These are phyloP conservation scores for Dyspetes luteomarginatus DNA, from an alignment of 2,888 invertebrate species.

Conservation along the genomic window DNA sequence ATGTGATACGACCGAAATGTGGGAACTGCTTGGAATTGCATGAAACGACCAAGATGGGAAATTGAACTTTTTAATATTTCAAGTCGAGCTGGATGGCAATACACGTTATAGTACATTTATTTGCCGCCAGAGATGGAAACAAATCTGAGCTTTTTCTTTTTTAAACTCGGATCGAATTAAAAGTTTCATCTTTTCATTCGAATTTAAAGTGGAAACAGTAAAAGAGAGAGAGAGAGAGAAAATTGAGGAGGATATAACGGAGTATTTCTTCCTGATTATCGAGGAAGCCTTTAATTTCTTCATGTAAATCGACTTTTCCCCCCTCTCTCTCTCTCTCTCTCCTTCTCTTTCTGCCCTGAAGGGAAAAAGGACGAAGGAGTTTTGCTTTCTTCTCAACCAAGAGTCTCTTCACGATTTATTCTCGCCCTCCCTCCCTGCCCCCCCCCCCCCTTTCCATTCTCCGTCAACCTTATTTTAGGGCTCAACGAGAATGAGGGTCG, in stretches of 20 bases:
- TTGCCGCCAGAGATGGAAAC: no score
- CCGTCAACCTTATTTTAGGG: not conserved
- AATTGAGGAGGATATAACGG: not conserved
- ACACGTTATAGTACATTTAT: no score
- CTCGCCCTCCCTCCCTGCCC: not conserved
- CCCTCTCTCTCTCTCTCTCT: not conserved
- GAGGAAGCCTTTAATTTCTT: slow-evolving; percentile 44
- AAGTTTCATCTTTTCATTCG: not conserved
- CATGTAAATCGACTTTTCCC: not conserved
- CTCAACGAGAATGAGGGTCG: not conserved
- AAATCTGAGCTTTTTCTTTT: no score
- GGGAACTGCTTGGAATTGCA: no score
- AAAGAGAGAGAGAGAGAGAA: not conserved
- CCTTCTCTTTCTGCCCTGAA: not conserved
- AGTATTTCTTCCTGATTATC: not conserved
- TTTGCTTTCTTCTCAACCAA: not conserved
- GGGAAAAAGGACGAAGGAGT: not conserved
- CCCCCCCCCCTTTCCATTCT: not conserved
- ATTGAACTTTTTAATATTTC: no score
- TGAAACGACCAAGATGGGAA: no score
- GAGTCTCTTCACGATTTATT: slow-evolving; percentile 1
- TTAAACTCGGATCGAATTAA: not conserved
- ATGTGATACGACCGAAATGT: no score
- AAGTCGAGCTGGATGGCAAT: no score
- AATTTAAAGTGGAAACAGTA: not conserved